Base-by-base conservation (phyloP, 2,113 vertebrate species). In the Sminthopsis crassicaudata region DNA sequence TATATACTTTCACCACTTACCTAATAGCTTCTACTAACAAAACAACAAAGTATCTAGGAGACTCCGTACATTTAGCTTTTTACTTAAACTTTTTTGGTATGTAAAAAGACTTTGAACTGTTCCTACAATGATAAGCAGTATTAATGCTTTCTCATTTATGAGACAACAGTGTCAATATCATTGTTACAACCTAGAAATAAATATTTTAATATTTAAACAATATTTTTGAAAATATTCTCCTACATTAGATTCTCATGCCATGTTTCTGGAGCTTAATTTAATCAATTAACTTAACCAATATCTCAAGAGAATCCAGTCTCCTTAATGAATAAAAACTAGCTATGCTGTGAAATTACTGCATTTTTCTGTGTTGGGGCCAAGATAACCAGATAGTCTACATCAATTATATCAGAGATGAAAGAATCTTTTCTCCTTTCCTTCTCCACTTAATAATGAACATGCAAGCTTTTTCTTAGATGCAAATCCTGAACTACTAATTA, bases 21-120 rank as follows among this genome's bases (percentile, higher is more conserved):
- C 76, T 60, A 91, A 55, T 92, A 42, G 84, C 91, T 95, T 91
- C 90, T 14, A 93, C 51, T 60, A 90, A 92, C 36, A 36, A 90
- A 42, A 30, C 50, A 57, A 8, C 42, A 51, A 94, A 93, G 3
- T 76, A 51, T 25, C 53, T 50, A 3, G 93, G 95, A 46, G 84
- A 52, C n/a, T 52, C 54, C 22, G 30, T 46, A 60, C 3, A 93
- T 11, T 36, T 60, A 30, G 42, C 19, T 60, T 92, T 95, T 92
- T 24, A 48, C 3, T 54, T 30, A 30, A 48, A 23, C 53, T 67
- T 76, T 67, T 67, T 76, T n/a, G 53, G 91, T 8, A 90, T 55
- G 51, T 57, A 91, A 92, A 67, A 93, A n/a, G 76, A 51, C 2
- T 92, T n/a, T 26, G 9, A 94, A 16, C 23, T 90, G 50, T 90